Percentiles rank a stretch among this genome's conserved stretches.
These are phyloP conservation scores for Cossypha niveicapilla DNA, from an alignment of 2,797 vertebrate genomes.

Conservation along the genomic window DNA sequence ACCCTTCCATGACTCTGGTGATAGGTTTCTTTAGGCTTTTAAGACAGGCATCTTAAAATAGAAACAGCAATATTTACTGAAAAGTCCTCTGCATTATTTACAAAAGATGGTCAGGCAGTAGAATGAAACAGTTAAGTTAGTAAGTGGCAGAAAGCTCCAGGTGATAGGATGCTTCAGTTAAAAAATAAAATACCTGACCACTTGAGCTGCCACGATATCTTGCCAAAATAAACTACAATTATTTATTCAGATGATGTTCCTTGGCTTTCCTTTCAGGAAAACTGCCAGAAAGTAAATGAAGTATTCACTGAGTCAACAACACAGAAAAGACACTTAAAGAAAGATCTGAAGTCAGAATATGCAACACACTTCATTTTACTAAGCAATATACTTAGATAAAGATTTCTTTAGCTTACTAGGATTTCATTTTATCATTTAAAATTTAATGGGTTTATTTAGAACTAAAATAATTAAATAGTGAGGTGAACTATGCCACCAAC, in stretches of 20 bases:
- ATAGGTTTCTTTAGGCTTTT: background rate
- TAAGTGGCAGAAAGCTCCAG: background rate
- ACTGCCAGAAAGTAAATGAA: slow-evolving; percentile 52
- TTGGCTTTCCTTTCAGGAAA: slow-evolving; percentile 44
- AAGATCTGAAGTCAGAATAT: slow-evolving; percentile 26
- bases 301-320: slow-evolving; percentile 11
- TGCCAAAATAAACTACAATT: slow-evolving; percentile 53
- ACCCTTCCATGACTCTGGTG: background rate
- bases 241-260: slow-evolving; percentile 59
- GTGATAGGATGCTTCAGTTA: background rate
- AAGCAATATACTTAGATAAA: background rate
- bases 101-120: background rate
- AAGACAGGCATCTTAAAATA: background rate
- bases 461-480: background rate
- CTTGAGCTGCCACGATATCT: slow-evolving; percentile 19
- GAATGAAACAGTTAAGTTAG: background rate
- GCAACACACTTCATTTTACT: background rate
- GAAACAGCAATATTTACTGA: background rate
- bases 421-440: background rate
- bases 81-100: background rate
- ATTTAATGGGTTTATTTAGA: background rate
- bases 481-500: background rate
- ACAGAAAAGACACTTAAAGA: background rate
- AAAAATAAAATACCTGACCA: slow-evolving; percentile 37
- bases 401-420: background rate